Percentiles rank a stretch among this genome's conserved stretches.
phyloP scores from a whole-genome alignment of 1,140 invertebrate genomes.

The Bemisia tabaci region DNA sequence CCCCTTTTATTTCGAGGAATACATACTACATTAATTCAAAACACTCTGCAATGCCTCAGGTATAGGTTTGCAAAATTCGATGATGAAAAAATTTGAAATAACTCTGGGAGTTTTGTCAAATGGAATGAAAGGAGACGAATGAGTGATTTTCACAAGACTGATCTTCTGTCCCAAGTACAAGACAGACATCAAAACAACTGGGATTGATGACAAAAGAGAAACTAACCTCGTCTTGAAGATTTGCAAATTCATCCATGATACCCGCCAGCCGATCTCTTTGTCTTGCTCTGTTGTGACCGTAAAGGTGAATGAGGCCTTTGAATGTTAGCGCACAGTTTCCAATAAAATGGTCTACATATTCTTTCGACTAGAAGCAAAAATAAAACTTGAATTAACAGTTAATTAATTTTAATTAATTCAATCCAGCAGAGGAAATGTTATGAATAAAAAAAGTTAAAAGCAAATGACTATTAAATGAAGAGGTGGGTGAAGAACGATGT shows the following conservation, averaged over 20 bases:
- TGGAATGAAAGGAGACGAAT: no score
- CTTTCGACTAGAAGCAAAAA: slow-evolving; percentile 44
- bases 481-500: not conserved
- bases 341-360: slow-evolving; percentile 80
- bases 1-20: no score
- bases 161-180: no score
- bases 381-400: not conserved
- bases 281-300: slow-evolving; percentile 85
- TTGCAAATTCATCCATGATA: slow-evolving; percentile 75
- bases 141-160: no score
- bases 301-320: slow-evolving; percentile 73
- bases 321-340: slow-evolving; percentile 76
- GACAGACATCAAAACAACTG: no score
- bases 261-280: slow-evolving; percentile 87
- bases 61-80: no score
- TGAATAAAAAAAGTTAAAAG: slow-evolving; percentile 2
- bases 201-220: slow-evolving; percentile 11
- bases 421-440: not conserved
- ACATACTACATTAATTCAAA: no score
- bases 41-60: no score
- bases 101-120: no score
- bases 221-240: slow-evolving; percentile 78
- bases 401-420: not conserved
- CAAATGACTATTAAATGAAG: no score
- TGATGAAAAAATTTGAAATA: no score